Evolutionary conservation across 2,888 invertebrate species (phyloP), one percentile per base, ranked within the genome.

Genomic region (Cordilura impudica): DNA sequence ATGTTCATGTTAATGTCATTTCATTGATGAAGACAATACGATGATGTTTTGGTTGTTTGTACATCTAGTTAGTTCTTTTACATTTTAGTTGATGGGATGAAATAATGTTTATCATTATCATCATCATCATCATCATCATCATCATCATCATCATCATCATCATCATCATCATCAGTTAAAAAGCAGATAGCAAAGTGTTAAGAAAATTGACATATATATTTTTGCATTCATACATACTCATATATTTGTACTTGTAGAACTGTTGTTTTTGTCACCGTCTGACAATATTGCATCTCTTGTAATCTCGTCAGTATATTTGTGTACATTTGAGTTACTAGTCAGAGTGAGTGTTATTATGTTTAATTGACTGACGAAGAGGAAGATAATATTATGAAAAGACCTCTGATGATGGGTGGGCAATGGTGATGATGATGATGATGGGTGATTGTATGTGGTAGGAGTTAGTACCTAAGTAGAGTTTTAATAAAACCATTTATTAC

Each of bases 1-100:
- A 35, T 49, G 35, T 63, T 63, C 63, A 49, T 49, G 47, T 63
- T 51, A 63, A 51, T 63, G 49, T 35, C 63, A 63, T 63, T 51
- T 63, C 45, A n/a, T 26, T 21, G 58, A 39, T 14, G 58, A 43
- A 2, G 60, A 51, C 49, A 35, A 35, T 35, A 63, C 51, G 63
- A 63, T 63, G 63, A 63, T 35, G 29, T 26, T 29, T 49, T 18
- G 12, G n/a, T 47, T 39, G 43, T 43, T 29, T 58, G 58, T n/a
- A n/a, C n/a, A n/a, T n/a, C n/a, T 5, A 5, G 35, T 39, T 39
- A 3, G 4, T 39, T n/a, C n/a, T 35, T 35, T 12, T 39, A 5
- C 35, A 39, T n/a, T 39, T 39, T 39, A 4, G n/a, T 39, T 39
- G 35, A 39, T n/a, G 12, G 3, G 35, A 39, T 39, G 35, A 39